Evolutionary conservation across 64 coral and sea anemone genomes (phyloP).

Genomic region (Montipora efflorescens): DNA sequence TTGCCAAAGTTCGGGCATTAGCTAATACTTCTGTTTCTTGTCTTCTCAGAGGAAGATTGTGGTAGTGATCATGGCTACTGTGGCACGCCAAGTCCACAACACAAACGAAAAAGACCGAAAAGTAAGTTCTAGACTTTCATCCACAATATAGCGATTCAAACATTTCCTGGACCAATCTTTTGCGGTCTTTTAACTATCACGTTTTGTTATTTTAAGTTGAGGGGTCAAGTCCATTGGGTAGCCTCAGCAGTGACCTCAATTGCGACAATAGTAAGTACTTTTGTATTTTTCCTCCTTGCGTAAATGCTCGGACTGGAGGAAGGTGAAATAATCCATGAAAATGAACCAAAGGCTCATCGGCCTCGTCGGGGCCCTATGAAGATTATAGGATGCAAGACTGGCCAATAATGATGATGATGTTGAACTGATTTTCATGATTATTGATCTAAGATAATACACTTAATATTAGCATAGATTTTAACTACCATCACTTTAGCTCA

Average conservation of each 20-base stretch:
- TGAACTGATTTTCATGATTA: too few relatives aligned
- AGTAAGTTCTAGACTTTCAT: neutral
- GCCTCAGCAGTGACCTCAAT: slow-evolving; percentile 58
- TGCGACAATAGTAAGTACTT: slow-evolving; percentile 45
- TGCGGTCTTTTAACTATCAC: neutral
- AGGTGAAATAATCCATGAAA: too few relatives aligned
- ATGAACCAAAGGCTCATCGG: too few relatives aligned
- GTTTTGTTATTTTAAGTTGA: neutral
- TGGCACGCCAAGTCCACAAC: slow-evolving; percentile 38
- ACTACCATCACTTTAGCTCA: too few relatives aligned
- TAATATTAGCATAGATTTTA: too few relatives aligned
- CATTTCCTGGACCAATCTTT: neutral
- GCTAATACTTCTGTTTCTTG: too few relatives aligned
- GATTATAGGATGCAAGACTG: too few relatives aligned
- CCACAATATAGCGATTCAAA: neutral
- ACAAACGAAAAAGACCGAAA: slow-evolving; percentile 27
- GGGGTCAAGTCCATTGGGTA: slow-evolving; percentile 33
- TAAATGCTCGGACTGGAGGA: neutral
- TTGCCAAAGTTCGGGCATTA: neutral
- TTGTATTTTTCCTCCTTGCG: neutral
- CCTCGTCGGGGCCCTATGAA: too few relatives aligned
- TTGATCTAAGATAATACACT: too few relatives aligned
- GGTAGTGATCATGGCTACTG: slow-evolving; percentile 23
- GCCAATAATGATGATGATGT: too few relatives aligned
- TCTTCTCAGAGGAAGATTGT: slow-evolving; percentile 24